Conservation (phyloP, 2,797 vertebrate species). For the Spheniscus humboldti region DNA sequence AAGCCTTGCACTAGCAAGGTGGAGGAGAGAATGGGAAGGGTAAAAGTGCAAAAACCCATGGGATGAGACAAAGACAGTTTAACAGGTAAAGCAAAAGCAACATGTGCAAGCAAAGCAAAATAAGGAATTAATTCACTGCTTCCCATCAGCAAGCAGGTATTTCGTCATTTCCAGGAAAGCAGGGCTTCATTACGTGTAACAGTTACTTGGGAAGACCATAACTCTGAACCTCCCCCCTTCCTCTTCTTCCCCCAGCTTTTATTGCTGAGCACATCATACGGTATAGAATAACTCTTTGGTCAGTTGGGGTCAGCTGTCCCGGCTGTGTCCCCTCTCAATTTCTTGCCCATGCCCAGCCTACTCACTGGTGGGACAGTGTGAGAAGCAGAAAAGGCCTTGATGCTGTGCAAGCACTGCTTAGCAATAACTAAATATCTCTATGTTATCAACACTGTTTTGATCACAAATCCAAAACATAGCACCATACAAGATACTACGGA, state of each 20-base stretch:
- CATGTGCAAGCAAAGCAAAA: neutral
- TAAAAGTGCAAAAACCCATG: neutral
- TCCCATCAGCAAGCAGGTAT: neutral
- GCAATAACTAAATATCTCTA: neutral
- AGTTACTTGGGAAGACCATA: neutral
- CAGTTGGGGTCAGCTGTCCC: neutral
- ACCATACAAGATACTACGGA: neutral
- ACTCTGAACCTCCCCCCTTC: accelerated
- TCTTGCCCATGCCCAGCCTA: neutral
- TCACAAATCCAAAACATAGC: neutral
- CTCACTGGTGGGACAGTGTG: neutral
- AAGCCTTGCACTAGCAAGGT: accelerated
- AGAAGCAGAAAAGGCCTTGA: neutral
- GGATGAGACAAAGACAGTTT: neutral
- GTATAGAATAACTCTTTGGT: neutral
- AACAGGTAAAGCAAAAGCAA: neutral
- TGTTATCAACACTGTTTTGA: neutral
- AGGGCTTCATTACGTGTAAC: neutral
- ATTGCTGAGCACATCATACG: neutral
- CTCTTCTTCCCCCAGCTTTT: neutral
- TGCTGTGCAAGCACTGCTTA: neutral
- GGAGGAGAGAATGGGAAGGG: neutral
- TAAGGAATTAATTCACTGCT: neutral
- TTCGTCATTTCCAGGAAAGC: neutral
- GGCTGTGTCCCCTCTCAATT: neutral